Evolutionary conservation across 1,140 invertebrate genomes (phyloP), one percentile per base, ranked within the genome.

Genomic region (Pseudomyrmex sp.): DNA sequence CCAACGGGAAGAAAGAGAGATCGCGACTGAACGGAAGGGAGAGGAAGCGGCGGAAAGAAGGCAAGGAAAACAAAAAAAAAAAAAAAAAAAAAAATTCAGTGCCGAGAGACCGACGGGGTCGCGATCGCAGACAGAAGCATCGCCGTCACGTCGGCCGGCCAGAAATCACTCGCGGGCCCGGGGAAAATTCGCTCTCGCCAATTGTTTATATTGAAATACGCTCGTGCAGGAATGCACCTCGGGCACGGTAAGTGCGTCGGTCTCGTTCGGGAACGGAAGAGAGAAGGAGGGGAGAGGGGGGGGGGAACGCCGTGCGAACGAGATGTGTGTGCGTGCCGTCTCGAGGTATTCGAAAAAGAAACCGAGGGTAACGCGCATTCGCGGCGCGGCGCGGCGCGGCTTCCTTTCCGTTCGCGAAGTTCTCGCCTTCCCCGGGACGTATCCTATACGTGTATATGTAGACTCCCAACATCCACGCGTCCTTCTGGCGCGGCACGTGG

Each of bases 141-240:
- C 86, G 89, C 89, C 90, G 87, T 92, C 91, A 90, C 91, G 91
- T 89, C 26, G 26, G 26, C 2, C 92, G 91, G 90, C 90, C 90
- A 92, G 92, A 92, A 92, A 92, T 92, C 92, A 92, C 90, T 92
- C 66, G 87, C 86, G 88, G 44, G 44, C 44, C 89, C 89, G 73
- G 80, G 88, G 86, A 75, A 92, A 92, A 92, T 90, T 91, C 89
- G 87, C 90, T 90, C 90, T 90, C 88, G 88, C 89, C 91, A 91
- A 92, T 92, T 92, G 91, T 92, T 92, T 91, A 92, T 92, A 92
- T 91, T 89, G 91, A 91, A 91, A 91, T 90, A 92, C 87, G 85
- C 76, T 91, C 91, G 92, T 92, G 91, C 86, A 88, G 88, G 92
- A 92, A 91, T 93, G 90, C 88, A 73, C 62, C 72, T 59, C 83